Evolutionary conservation across 1,140 invertebrate species (phyloP).

Genomic region (Apolygus lucorum): DNA sequence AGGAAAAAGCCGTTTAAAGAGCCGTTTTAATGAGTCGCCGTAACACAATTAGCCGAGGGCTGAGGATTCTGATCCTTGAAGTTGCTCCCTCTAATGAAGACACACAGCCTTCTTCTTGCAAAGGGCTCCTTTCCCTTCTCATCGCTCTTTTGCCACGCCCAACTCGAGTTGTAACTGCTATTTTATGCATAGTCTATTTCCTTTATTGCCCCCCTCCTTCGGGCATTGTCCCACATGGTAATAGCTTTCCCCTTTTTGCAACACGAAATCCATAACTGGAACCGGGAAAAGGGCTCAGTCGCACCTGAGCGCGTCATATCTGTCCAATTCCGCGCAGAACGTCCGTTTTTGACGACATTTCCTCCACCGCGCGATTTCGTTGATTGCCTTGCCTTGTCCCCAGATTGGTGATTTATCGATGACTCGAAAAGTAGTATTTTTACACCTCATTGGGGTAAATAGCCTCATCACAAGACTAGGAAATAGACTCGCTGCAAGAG

Average conservation of each 20-base stretch:
- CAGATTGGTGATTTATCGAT: too few relatives aligned
- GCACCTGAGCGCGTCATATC: too few relatives aligned
- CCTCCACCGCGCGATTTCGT: too few relatives aligned
- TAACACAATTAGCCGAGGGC: constrained; percentile 15
- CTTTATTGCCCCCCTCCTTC: constrained; percentile 17
- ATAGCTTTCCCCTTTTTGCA: constrained; percentile 10
- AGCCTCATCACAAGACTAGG: too few relatives aligned
- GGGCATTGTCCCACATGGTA: constrained; percentile 23
- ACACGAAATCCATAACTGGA: constrained; percentile 21
- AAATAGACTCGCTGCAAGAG: too few relatives aligned
- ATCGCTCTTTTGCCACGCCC: neutral
- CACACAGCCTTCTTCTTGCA: constrained; percentile 10
- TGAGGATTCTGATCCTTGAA: constrained; percentile 10
- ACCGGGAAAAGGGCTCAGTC: too few relatives aligned
- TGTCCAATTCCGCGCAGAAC: too few relatives aligned
- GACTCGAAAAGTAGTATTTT: too few relatives aligned
- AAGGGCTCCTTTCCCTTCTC: neutral
- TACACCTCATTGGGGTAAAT: too few relatives aligned
- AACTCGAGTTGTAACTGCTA: constrained; percentile 8
- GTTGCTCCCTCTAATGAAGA: constrained; percentile 18
- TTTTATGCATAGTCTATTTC: constrained; percentile 24
- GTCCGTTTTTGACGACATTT: too few relatives aligned
- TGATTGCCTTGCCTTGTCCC: too few relatives aligned
- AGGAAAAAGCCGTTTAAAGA: constrained; percentile 14
- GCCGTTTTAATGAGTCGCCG: constrained; percentile 21